Conservation (phyloP, 2,888 invertebrate species). For the Leptarthrus brevirostris region DNA sequence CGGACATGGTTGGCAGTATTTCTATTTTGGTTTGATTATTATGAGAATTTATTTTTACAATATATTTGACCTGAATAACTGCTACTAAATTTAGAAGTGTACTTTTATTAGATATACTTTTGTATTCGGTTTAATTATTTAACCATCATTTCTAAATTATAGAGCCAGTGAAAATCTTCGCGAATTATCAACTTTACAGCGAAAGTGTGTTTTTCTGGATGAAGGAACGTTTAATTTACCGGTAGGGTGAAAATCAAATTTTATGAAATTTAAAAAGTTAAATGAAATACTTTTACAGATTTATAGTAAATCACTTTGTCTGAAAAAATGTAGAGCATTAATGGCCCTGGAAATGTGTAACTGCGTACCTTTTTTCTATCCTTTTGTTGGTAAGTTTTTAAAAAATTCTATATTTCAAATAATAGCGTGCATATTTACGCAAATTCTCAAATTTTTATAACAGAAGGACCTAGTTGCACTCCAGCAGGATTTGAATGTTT, state of each 20-base stretch:
- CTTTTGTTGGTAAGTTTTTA: constrained; percentile 60
- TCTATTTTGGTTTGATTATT: too few relatives aligned
- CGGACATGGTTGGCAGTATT: too few relatives aligned
- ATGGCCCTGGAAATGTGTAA: constrained; percentile 69
- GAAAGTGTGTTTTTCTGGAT: constrained; percentile 69
- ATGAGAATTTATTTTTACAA: too few relatives aligned
- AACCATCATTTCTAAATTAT: too few relatives aligned
- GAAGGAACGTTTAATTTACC: constrained; percentile 67
- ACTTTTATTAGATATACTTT: too few relatives aligned
- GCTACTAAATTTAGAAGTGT: too few relatives aligned
- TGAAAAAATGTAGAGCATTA: constrained; percentile 68
- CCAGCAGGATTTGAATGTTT: constrained; percentile 64
- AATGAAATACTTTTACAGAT: too few relatives aligned
- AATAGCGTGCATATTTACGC: not conserved
- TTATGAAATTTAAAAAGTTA: too few relatives aligned
- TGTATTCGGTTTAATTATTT: too few relatives aligned
- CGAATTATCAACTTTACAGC: constrained; percentile 66
- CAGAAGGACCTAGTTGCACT: constrained; percentile 61
- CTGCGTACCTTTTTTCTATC: constrained; percentile 71
- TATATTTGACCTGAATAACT: too few relatives aligned
- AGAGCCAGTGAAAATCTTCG: constrained; percentile 59
- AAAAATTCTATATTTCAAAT: not conserved
- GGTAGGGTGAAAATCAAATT: constrained; percentile 57
- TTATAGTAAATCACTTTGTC: constrained; percentile 63
- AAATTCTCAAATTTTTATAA: not conserved